A percentile compares a stretch with the other conserved stretches of the same genome.
Evolutionary conservation across 2,888 invertebrate species (phyloP).

Genomic region (Stenodera caucasica): DNA sequence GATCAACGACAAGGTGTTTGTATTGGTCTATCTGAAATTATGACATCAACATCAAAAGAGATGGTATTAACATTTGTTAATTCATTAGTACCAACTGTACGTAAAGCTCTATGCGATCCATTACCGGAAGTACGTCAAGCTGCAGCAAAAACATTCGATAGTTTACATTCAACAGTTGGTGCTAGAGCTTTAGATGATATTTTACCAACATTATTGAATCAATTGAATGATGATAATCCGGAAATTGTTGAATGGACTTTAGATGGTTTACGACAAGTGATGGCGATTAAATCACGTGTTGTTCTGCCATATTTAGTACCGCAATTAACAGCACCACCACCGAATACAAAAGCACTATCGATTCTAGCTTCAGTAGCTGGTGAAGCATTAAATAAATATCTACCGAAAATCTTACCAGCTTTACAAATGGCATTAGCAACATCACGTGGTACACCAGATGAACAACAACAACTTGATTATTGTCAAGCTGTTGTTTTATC

Average conservation of each 20-base stretch:
- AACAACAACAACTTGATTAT: conserved; percentile 80
- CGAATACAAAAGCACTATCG: conserved; percentile 91
- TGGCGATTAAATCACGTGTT: conserved; percentile 94
- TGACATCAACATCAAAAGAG: conserved; percentile 93
- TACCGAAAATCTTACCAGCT: conserved; percentile 90
- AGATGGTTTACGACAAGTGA: conserved; percentile 95
- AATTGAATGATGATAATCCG: conserved; percentile 77
- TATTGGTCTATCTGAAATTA: conserved; percentile 96
- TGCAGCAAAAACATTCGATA: conserved; percentile 96
- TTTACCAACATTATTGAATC: conserved; percentile 85
- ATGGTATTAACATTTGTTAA: conserved; percentile 90
- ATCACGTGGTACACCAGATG: conserved; percentile 67
- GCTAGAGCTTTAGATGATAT: conserved; percentile 95
- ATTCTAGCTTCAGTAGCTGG: conserved; percentile 94
- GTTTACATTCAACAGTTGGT: conserved; percentile 92
- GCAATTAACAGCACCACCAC: conserved; percentile 84
- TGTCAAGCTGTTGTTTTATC: conserved; percentile 93
- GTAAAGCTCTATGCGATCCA: conserved; percentile 91
- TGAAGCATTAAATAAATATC: conserved; percentile 85
- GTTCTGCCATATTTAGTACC: conserved; percentile 96
- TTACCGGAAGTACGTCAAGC: conserved; percentile 90
- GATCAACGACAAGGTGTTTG: conserved; percentile 99
- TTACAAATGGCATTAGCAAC: conserved; percentile 75
- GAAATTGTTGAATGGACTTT: conserved; percentile 85
- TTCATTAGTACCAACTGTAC: conserved; percentile 90